Evolutionary conservation across 2,797 vertebrate genomes (phyloP), one percentile per base, ranked within the genome.

Genomic region (Dicrostonyx torquatus): DNA sequence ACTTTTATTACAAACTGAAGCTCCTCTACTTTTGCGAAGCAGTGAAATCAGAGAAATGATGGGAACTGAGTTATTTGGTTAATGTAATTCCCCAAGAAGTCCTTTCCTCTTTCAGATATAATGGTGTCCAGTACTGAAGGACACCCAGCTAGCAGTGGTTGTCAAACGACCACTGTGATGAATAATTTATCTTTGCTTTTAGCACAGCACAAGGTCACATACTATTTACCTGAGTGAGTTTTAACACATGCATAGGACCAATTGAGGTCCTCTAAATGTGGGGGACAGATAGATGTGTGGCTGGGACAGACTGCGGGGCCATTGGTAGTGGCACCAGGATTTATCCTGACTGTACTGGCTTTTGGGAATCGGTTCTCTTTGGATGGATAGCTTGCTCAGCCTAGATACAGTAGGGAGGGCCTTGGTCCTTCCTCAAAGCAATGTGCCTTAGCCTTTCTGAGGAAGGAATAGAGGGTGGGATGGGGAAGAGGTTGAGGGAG

Each of bases 131-230:
- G n/a, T 22, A 68, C 40, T 18, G 3, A 58, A 48, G 72, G 45
- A 89, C 4, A 26, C 55, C 68, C 24, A 91, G 64, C 17, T 78
- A 68, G 88, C 78, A 68, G 80, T 87, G 24, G 83, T 91, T 91
- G 12, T 11, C n/a, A n/a, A 64, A 50, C 75, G 43, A 58, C 29
- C 72, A 55, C 53, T 18, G 37, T n/a, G 11, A 24, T 72, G 53
- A 60, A 31, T 75, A 83, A 80, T 43, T 87, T 37, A 87, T 76
- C 29, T 64, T 80, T 90, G 45, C 43, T 89, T 92, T 89, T 94
- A 94, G 26, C 55, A 87, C 22, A 82, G 64, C 85, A 43, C 79
- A 87, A 88, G 34, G 18, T 55, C 5, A 73, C 82, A 72, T 40
- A 31, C 34, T 94, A 64, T 64, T 58, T 75, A 75, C 79, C 73